phyloP scores from a whole-genome alignment of 2,888 invertebrate species.

The Heliconius sara region DNA sequence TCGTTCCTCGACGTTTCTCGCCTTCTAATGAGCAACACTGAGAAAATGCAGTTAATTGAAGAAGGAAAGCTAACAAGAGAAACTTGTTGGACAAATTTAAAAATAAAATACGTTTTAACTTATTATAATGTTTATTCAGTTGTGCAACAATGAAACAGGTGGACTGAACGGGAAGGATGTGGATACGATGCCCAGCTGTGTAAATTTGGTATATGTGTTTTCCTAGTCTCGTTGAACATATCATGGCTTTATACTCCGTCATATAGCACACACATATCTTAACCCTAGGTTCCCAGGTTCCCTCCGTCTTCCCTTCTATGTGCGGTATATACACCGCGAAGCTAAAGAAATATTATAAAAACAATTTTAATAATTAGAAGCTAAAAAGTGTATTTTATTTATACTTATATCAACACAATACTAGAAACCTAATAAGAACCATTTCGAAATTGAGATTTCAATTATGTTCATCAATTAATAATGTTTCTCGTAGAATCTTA shows the following conservation, averaged over 20 bases:
- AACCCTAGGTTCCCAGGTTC: too few relatives aligned
- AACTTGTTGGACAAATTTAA: conserved; percentile 3
- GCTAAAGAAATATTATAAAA: too few relatives aligned
- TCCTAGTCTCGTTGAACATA: too few relatives aligned
- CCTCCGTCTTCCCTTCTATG: too few relatives aligned
- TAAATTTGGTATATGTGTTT: too few relatives aligned
- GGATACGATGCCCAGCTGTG: not conserved
- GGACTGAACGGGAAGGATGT: too few relatives aligned
- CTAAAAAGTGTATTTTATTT: not conserved
- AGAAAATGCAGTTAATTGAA: conserved; percentile 35
- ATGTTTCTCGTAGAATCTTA: not conserved
- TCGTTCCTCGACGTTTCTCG: conserved; percentile 13
- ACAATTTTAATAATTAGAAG: not conserved
- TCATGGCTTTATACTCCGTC: too few relatives aligned
- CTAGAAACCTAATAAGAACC: not conserved
- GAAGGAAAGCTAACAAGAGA: conserved; percentile 25
- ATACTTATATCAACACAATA: not conserved
- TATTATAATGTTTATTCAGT: not conserved
- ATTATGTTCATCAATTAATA: not conserved
- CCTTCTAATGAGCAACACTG: conserved; percentile 36
- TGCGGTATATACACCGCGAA: too few relatives aligned
- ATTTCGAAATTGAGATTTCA: not conserved
- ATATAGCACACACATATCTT: too few relatives aligned
- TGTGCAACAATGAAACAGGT: too few relatives aligned
- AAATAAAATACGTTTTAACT: not conserved